Conservation (phyloP, 2,113 vertebrate species). For the Accipiter virgatus region DNA sequence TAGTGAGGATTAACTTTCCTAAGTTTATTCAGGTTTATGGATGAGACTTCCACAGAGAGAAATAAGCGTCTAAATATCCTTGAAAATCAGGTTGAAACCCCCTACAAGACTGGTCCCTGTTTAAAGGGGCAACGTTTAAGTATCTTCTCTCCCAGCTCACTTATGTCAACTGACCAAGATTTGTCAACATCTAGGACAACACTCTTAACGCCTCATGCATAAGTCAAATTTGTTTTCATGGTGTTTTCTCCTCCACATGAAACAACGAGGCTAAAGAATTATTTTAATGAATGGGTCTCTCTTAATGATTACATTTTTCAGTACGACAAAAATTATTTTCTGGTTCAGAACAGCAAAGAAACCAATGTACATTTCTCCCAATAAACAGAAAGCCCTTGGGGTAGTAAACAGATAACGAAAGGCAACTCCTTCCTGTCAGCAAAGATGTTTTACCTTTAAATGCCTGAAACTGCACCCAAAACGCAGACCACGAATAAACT, state of each 20-base stretch:
- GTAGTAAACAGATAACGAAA: background rate
- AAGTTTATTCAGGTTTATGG: background rate
- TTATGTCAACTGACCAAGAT: background rate
- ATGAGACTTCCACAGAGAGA: background rate
- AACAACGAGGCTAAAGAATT: background rate
- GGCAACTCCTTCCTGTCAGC: background rate
- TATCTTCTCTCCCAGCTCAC: background rate
- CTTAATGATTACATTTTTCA: background rate
- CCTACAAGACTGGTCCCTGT: background rate
- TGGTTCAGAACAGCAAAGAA: background rate
- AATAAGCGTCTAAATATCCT: background rate
- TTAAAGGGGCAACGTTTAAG: background rate
- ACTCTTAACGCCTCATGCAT: background rate
- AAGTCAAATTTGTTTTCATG: background rate
- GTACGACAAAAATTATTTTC: background rate
- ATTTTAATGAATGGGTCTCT: background rate
- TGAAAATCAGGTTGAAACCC: background rate
- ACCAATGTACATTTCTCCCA: background rate
- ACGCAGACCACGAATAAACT: background rate
- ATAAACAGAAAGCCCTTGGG: accelerated
- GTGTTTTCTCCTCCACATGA: background rate
- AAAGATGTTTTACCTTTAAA: background rate
- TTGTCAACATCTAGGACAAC: background rate
- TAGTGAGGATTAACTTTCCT: background rate
- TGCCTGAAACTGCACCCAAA: background rate